Percentiles rank a stretch among this genome's conserved stretches.
These are phyloP conservation scores for Melitaea cinxia DNA, from an alignment of 1,140 invertebrate genomes.

Conservation along the genomic window DNA sequence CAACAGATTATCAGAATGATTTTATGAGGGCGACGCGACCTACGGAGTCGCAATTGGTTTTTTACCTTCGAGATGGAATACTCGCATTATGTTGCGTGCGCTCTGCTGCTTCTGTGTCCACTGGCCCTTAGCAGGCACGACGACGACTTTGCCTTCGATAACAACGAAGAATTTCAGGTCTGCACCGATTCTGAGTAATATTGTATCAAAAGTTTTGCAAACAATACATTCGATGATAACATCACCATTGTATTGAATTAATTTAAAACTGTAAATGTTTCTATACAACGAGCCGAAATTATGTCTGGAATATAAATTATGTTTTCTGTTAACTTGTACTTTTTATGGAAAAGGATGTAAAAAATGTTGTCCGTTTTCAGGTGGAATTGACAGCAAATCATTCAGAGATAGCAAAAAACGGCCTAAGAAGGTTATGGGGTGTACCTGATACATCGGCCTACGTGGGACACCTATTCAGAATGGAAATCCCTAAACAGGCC, in stretches of 20 bases:
- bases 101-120: conserved; percentile 61
- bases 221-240: conserved; percentile 29
- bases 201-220: conserved; percentile 16
- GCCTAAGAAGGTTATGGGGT: conserved; percentile 80
- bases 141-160: conserved; percentile 80
- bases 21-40: conserved; percentile 61
- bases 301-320: conserved; percentile 25
- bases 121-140: conserved; percentile 68
- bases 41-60: conserved; percentile 33
- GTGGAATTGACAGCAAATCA: conserved; percentile 72
- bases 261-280: conserved; percentile 21
- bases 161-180: conserved; percentile 78
- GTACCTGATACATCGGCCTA: conserved; percentile 81
- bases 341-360: neutral
- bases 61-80: conserved; percentile 51
- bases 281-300: conserved; percentile 24
- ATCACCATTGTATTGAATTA: conserved; percentile 27
- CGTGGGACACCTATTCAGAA: conserved; percentile 77
- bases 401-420: conserved; percentile 76
- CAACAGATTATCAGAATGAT: conserved; percentile 60
- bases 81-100: conserved; percentile 56
- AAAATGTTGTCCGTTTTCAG: conserved; percentile 45
- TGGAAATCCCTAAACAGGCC: conserved; percentile 81
- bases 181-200: conserved; percentile 5
- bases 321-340: conserved; percentile 14